phyloP scores from a whole-genome alignment of 2,797 vertebrate genomes.

The Echiichthys vipera region DNA sequence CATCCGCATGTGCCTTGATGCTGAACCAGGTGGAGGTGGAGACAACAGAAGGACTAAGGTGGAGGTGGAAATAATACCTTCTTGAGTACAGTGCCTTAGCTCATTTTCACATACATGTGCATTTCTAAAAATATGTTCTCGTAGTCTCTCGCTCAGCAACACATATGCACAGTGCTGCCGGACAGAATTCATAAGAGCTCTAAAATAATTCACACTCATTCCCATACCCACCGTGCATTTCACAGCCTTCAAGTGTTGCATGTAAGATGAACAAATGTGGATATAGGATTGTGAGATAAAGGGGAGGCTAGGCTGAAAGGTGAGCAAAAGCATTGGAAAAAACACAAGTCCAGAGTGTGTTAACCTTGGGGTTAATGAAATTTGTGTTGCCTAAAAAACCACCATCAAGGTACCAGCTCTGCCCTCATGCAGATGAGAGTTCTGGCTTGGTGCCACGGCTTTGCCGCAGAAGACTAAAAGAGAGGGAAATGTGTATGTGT shows the following conservation, averaged over 20 bases:
- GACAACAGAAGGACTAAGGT: slow-evolving; percentile 45
- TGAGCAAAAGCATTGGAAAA: slow-evolving; percentile 19
- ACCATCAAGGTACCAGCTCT: slow-evolving; percentile 67
- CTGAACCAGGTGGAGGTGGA: slow-evolving; percentile 29
- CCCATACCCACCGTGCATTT: slow-evolving; percentile 17
- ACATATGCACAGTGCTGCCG: background rate
- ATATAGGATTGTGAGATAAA: slow-evolving; percentile 13
- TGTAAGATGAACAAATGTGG: slow-evolving; percentile 33
- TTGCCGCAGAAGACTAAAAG: slow-evolving; percentile 59
- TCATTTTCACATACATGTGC: background rate
- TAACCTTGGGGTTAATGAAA: slow-evolving; percentile 76
- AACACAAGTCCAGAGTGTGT: slow-evolving; percentile 56
- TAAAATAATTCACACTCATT: slow-evolving; percentile 32
- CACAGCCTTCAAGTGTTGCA: slow-evolving; percentile 4
- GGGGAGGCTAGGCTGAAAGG: background rate
- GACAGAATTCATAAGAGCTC: slow-evolving; percentile 8
- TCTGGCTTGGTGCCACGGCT: slow-evolving; percentile 66
- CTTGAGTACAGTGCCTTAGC: background rate
- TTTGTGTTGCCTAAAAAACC: slow-evolving; percentile 76
- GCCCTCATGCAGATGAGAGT: slow-evolving; percentile 71
- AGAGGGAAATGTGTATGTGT: slow-evolving; percentile 25
- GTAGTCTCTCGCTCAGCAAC: background rate
- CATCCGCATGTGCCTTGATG: slow-evolving; percentile 23
- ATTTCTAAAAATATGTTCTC: background rate
- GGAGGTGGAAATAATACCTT: background rate